phyloP scores from a whole-genome alignment of 2,888 invertebrate genomes.

The Lagria hirta region DNA sequence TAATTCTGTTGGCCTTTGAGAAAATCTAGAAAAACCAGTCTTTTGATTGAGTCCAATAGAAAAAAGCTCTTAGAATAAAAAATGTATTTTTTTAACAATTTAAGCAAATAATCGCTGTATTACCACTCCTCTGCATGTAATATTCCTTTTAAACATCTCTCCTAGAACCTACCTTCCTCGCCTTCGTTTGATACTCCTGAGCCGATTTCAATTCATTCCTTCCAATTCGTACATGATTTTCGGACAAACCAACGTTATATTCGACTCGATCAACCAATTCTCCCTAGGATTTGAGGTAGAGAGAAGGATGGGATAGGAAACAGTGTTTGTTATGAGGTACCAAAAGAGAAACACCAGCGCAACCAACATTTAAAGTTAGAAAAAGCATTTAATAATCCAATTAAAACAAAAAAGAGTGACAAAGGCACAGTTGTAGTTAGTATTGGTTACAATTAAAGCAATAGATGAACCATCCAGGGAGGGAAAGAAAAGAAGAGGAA shows the following conservation, averaged over 20 bases:
- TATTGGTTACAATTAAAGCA: conserved; percentile 29
- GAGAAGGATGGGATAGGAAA: conserved; percentile 26
- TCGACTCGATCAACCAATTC: conserved; percentile 94
- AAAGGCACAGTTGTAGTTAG: conserved; percentile 50
- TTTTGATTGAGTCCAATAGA: no score
- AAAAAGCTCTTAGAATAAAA: no score
- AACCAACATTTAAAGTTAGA: conserved; percentile 39
- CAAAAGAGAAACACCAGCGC: conserved; percentile 48
- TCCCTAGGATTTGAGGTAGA: conserved; percentile 62
- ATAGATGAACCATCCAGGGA: conserved; percentile 20
- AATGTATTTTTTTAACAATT: no score
- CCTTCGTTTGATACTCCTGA: conserved; percentile 80
- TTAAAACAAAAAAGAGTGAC: conserved; percentile 46
- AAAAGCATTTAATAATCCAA: conserved; percentile 41
- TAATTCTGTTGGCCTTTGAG: no score
- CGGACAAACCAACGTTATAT: conserved; percentile 86
- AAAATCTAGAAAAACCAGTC: no score
- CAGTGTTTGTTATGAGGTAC: conserved; percentile 27
- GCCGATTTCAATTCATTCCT: conserved; percentile 78
- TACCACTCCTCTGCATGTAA: no score
- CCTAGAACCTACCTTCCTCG: conserved; percentile 79
- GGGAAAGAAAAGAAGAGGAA: conserved; percentile 33
- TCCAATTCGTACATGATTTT: conserved; percentile 80
- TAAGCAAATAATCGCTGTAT: no score
- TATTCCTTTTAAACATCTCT: no score